Percentiles rank a stretch among this genome's conserved stretches.
Conservation (phyloP, 1,140 invertebrate species). For the Oryctes rhinoceros region DNA sequence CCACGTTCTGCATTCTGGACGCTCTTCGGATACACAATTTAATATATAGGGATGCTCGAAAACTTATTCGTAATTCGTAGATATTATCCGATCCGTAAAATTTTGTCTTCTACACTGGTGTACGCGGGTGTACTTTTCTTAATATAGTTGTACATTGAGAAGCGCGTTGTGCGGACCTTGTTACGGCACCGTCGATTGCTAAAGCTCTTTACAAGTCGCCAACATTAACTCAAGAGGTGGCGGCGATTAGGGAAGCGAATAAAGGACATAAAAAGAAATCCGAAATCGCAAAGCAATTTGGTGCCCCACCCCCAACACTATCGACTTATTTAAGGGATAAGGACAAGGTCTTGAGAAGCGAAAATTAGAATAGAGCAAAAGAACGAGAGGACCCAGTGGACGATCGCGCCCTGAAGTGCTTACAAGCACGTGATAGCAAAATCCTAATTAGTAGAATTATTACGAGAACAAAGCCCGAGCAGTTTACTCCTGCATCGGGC, state of each 20-base stretch:
- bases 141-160: too few relatives aligned
- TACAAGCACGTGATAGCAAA: not conserved
- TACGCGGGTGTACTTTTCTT: too few relatives aligned
- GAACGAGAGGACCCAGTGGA: not conserved
- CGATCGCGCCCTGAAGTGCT: not conserved
- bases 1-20: too few relatives aligned
- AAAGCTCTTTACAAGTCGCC: not conserved
- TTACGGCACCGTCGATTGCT: not conserved
- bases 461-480: not conserved
- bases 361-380: too few relatives aligned
- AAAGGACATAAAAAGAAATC: not conserved
- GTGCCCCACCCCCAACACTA: not conserved
- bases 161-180: too few relatives aligned
- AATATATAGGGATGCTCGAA: too few relatives aligned
- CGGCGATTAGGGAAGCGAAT: not conserved
- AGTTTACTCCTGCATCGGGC: not conserved
- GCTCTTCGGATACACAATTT: too few relatives aligned
- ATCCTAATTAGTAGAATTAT: not conserved
- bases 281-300: not conserved
- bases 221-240: not conserved
- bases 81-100: too few relatives aligned
- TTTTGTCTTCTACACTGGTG: too few relatives aligned
- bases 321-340: not conserved
- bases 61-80: too few relatives aligned
- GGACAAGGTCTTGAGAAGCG: not conserved